Conservation (phyloP, 2,888 invertebrate species). For the Sesia apiformis region DNA sequence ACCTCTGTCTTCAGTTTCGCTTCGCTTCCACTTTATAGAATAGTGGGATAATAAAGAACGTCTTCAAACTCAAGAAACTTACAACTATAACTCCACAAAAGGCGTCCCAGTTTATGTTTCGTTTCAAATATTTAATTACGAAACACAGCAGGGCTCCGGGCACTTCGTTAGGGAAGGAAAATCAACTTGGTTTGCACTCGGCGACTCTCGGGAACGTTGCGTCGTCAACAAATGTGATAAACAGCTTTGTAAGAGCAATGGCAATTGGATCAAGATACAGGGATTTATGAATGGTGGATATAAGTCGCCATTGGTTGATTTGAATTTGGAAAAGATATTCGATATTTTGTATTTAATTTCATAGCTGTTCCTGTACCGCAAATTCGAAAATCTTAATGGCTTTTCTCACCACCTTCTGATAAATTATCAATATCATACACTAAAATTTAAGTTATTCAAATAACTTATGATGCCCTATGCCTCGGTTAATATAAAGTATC, state of each 20-base stretch:
- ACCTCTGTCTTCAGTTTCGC: too few relatives aligned
- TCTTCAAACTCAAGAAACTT: slow-evolving; percentile 4
- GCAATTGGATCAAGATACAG: background rate
- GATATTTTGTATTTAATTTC: too few relatives aligned
- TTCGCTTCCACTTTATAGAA: slow-evolving; percentile 5
- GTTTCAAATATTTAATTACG: slow-evolving; percentile 12
- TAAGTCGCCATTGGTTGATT: background rate
- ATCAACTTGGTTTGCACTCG: slow-evolving; percentile 1
- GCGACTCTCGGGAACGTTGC: background rate
- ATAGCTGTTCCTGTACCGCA: too few relatives aligned
- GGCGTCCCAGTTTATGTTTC: slow-evolving; percentile 3
- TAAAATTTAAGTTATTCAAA: too few relatives aligned
- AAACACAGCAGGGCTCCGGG: slow-evolving; percentile 5
- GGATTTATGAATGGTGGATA: background rate
- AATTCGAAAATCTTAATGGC: too few relatives aligned
- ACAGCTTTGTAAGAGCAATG: slow-evolving; percentile 8
- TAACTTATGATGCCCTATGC: too few relatives aligned
- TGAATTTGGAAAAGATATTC: background rate
- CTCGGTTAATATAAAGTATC: too few relatives aligned
- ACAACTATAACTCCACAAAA: slow-evolving; percentile 1
- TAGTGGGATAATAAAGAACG: slow-evolving; percentile 10
- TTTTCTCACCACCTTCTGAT: too few relatives aligned
- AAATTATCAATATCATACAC: too few relatives aligned
- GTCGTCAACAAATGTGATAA: slow-evolving; percentile 11
- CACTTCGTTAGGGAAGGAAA: slow-evolving; percentile 5